phyloP scores from a whole-genome alignment of 1,140 invertebrate genomes.

The Oryzaephilus surinamensis region DNA sequence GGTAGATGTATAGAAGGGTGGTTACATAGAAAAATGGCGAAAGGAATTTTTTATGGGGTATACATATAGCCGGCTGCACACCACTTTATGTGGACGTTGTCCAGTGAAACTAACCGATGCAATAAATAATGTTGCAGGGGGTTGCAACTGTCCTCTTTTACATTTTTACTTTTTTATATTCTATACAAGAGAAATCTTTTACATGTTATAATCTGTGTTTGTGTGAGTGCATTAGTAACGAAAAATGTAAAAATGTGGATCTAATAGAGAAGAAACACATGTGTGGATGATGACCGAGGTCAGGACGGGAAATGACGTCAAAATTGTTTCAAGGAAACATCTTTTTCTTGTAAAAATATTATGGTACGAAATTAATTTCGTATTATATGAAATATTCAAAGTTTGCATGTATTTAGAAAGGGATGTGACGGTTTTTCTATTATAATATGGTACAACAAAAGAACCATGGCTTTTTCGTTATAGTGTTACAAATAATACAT shows the following conservation, averaged over 20 bases:
- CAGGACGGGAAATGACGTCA: slow-evolving; percentile 10
- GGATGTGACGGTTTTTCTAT: not conserved
- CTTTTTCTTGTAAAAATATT: no score
- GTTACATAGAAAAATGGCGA: slow-evolving; percentile 12
- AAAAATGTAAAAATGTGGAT: no score
- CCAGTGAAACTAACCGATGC: slow-evolving; percentile 16
- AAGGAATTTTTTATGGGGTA: slow-evolving; percentile 16
- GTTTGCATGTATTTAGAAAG: not conserved
- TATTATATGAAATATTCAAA: no score
- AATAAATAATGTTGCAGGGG: slow-evolving; percentile 16
- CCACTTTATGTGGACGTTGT: slow-evolving; percentile 16
- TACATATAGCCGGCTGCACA: slow-evolving; percentile 16
- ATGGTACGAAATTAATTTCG: no score
- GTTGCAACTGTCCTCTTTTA: slow-evolving; percentile 15
- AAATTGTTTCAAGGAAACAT: no score
- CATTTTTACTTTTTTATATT: no score
- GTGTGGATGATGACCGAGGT: slow-evolving; percentile 8
- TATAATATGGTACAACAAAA: not conserved
- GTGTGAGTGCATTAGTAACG: no score
- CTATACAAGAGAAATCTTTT: no score
- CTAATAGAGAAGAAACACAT: no score
- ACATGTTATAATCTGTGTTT: no score
- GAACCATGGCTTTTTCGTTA: not conserved
- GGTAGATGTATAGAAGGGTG: slow-evolving; percentile 10
- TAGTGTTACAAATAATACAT: not conserved